Evolutionary conservation across 2,888 invertebrate genomes (phyloP).

Genomic region (Bibio marci): DNA sequence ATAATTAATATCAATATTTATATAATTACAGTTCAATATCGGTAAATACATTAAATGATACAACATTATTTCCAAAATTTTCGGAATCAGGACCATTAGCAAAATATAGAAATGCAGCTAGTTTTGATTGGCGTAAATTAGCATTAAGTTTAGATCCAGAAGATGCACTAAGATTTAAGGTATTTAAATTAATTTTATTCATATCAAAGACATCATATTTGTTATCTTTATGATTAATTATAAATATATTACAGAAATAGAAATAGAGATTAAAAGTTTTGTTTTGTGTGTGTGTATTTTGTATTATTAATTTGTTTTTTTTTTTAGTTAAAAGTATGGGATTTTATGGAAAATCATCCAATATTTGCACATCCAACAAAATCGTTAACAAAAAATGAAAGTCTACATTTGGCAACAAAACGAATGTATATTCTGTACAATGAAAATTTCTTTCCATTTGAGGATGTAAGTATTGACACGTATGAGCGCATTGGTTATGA

Average conservation of each 20-base stretch:
- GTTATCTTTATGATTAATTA: too few relatives aligned
- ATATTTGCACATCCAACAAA: slow-evolving; percentile 34
- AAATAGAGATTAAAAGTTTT: too few relatives aligned
- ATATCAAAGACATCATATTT: too few relatives aligned
- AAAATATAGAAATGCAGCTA: slow-evolving; percentile 40
- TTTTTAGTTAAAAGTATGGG: slow-evolving; percentile 36
- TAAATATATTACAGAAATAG: too few relatives aligned
- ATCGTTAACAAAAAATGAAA: slow-evolving; percentile 36
- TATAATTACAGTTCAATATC: too few relatives aligned
- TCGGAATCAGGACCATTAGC: slow-evolving; percentile 42
- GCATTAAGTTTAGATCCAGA: slow-evolving; percentile 34
- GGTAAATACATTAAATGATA: slow-evolving; percentile 20
- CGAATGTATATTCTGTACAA: slow-evolving; percentile 46
- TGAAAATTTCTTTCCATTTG: slow-evolving; percentile 40
- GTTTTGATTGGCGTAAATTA: slow-evolving; percentile 50
- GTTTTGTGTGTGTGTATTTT: too few relatives aligned
- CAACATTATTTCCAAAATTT: slow-evolving; percentile 36
- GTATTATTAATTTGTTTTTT: too few relatives aligned
- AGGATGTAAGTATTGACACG: slow-evolving; percentile 26
- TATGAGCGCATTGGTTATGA: too few relatives aligned
- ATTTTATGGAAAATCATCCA: slow-evolving; percentile 38
- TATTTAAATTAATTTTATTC: too few relatives aligned
- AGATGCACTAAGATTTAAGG: slow-evolving; percentile 34
- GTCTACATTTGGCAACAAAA: slow-evolving; percentile 36
- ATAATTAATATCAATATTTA: too few relatives aligned